Conservation (phyloP, 2,888 invertebrate species). For the Leptogaster cylindrica region DNA sequence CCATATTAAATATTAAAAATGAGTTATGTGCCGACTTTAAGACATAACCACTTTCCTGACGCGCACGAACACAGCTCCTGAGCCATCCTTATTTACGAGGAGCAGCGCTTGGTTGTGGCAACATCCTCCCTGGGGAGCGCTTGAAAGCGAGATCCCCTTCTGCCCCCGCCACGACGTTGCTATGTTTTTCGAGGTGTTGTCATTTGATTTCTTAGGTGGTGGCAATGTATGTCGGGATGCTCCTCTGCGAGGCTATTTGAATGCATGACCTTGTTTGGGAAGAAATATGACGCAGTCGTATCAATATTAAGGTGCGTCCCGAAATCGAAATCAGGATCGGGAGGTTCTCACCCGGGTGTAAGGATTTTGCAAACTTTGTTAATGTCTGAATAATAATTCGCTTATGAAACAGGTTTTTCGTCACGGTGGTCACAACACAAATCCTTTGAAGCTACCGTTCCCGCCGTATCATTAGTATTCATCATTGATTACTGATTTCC, state of each 20-base stretch:
- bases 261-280: conserved; percentile 26
- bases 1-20: conserved; percentile 44
- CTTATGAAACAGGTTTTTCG: background rate
- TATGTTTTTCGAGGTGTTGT: background rate
- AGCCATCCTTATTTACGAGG: conserved; percentile 28
- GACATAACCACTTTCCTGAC: conserved; percentile 39
- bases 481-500: no score
- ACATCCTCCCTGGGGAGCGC: conserved; percentile 12
- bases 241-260: background rate
- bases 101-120: conserved; percentile 28
- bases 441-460: no score
- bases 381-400: conserved; percentile 30
- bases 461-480: no score
- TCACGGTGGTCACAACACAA: background rate
- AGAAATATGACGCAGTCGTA: conserved; percentile 28
- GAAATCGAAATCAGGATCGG: background rate
- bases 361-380: conserved; percentile 4
- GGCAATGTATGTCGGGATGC: background rate
- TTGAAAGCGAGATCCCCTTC: background rate
- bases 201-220: conserved; percentile 8
- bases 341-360: background rate
- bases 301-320: conserved; percentile 3
- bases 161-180: background rate
- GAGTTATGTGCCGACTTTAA: conserved; percentile 43
- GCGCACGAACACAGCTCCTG: background rate